These are phyloP conservation scores for Heterotis niloticus DNA, from an alignment of 2,113 vertebrate genomes.

Conservation along the genomic window DNA sequence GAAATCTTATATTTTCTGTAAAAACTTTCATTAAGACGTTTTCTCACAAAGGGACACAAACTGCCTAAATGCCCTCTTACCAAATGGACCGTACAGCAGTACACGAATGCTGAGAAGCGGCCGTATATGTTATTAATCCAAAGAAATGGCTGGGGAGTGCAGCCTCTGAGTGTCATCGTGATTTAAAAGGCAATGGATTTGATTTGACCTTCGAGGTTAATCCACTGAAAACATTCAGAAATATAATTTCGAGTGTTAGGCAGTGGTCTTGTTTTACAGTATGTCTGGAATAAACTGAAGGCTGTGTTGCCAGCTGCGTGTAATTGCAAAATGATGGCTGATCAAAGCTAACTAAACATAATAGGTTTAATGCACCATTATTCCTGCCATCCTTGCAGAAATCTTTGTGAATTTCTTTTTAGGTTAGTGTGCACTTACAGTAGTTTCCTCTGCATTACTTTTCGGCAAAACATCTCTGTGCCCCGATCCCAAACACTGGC, in stretches of 20 bases:
- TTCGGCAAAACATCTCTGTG: neutral
- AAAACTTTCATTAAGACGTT: neutral
- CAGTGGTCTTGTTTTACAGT: neutral
- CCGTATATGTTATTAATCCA: constrained; percentile 8
- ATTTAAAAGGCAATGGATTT: constrained; percentile 13
- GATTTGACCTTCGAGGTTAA: constrained; percentile 22
- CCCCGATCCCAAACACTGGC: neutral
- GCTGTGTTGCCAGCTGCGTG: neutral
- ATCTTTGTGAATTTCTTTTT: constrained; percentile 6
- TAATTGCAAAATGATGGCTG: constrained; percentile 9
- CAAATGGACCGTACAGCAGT: neutral
- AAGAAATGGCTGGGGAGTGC: constrained; percentile 11
- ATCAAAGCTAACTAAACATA: constrained; percentile 10
- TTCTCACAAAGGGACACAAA: neutral
- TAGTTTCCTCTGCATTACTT: neutral
- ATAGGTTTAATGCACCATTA: neutral
- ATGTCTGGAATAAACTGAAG: neutral
- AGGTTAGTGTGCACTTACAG: neutral
- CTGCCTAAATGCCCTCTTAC: neutral
- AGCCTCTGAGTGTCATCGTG: constrained; percentile 8
- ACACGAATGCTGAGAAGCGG: neutral
- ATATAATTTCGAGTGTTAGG: constrained; percentile 14
- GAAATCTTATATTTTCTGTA: neutral
- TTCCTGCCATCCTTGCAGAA: neutral
- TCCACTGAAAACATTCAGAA: constrained; percentile 25